Evolutionary conservation across 1,140 invertebrate genomes (phyloP).

Genomic region (Drosophila bocqueti): DNA sequence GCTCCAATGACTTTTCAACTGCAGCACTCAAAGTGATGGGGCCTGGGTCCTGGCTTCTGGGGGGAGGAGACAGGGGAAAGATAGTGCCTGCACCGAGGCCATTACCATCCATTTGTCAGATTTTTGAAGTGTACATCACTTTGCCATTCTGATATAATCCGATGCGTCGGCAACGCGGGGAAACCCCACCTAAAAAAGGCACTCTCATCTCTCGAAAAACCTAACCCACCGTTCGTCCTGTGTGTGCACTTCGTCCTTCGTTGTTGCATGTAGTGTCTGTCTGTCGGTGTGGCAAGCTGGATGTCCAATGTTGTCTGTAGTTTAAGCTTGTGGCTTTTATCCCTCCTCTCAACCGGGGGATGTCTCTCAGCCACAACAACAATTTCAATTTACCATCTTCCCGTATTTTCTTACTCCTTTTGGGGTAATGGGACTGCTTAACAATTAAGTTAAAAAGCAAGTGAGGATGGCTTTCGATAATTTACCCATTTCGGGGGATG

Average conservation of each 20-base stretch:
- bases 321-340: constrained; percentile 37
- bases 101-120: constrained; percentile 54
- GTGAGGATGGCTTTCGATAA: background rate
- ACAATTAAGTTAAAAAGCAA: constrained; percentile 12
- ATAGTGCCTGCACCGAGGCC: constrained; percentile 22
- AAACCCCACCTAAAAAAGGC: constrained; percentile 23
- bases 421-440: background rate
- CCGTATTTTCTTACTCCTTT: background rate
- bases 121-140: constrained; percentile 57
- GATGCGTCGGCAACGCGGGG: constrained; percentile 18
- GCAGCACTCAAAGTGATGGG: constrained; percentile 36
- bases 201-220: constrained; percentile 18
- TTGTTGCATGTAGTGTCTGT: constrained; percentile 13
- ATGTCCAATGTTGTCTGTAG: constrained; percentile 15
- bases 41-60: background rate
- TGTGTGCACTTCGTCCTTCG: constrained; percentile 7
- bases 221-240: constrained; percentile 6
- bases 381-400: background rate
- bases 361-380: background rate
- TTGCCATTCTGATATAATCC: constrained; percentile 57
- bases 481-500: constrained; percentile 17
- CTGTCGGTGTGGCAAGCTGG: constrained; percentile 13
- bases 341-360: background rate
- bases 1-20: constrained; percentile 29
- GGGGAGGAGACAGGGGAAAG: background rate